phyloP scores from a whole-genome alignment of 1,140 invertebrate genomes.

The Bombus breviceps region DNA sequence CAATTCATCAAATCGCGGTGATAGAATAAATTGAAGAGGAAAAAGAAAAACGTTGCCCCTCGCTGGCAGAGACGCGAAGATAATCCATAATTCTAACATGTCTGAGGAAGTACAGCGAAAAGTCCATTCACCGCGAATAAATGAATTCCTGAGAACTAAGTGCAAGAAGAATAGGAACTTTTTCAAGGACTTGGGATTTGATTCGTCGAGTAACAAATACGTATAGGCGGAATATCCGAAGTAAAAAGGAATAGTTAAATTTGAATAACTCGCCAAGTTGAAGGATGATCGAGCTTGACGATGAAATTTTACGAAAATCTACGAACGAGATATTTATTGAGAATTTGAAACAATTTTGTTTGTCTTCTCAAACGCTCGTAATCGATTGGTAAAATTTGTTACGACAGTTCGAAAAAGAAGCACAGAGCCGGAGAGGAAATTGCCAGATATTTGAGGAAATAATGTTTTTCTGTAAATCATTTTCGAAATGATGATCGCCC shows the following conservation, averaged over 20 bases:
- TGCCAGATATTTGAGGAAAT: not conserved
- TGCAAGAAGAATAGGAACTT: slow-evolving; percentile 3
- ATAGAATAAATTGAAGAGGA: slow-evolving; percentile 30
- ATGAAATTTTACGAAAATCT: not conserved
- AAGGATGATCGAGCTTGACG: not conserved
- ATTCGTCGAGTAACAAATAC: not conserved
- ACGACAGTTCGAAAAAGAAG: too few relatives aligned
- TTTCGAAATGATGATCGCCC: not conserved
- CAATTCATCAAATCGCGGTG: slow-evolving; percentile 20
- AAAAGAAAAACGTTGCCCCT: slow-evolving; percentile 10
- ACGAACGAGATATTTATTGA: not conserved
- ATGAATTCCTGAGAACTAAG: slow-evolving; percentile 17
- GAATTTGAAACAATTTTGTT: not conserved
- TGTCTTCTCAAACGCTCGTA: too few relatives aligned
- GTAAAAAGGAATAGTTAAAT: not conserved
- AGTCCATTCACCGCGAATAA: slow-evolving; percentile 34
- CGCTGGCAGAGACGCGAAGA: slow-evolving; percentile 14
- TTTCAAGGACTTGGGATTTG: not conserved
- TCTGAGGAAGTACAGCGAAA: slow-evolving; percentile 19
- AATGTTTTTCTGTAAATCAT: not conserved
- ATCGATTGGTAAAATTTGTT: too few relatives aligned
- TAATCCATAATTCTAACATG: slow-evolving; percentile 31
- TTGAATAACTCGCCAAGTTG: not conserved
- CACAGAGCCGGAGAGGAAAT: too few relatives aligned
- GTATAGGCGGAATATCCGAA: too few relatives aligned